These are phyloP conservation scores for Neodon shergylaensis DNA, from an alignment of 2,113 vertebrate species.

Conservation along the genomic window DNA sequence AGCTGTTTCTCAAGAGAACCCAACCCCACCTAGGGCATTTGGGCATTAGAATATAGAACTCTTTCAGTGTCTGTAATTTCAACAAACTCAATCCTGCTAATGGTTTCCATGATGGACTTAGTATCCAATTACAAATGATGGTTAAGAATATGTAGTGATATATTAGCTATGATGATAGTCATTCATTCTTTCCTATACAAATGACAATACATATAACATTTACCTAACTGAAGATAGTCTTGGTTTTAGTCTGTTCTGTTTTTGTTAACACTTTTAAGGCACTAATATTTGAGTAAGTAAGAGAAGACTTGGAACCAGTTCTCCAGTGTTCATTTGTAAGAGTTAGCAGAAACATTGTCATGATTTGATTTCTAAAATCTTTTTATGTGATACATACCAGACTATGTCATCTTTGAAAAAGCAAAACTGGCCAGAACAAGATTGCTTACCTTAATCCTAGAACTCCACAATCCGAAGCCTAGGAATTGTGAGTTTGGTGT, in stretches of 20 bases:
- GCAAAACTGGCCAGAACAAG: not conserved
- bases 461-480: not conserved
- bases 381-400: not conserved
- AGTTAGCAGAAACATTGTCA: not conserved
- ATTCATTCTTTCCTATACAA: not conserved
- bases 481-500: not conserved
- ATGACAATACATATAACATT: not conserved
- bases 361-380: not conserved
- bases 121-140: not conserved
- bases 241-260: not conserved
- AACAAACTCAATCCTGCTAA: not conserved
- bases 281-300: constrained; percentile 13
- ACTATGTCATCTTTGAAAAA: not conserved
- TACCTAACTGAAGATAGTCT: not conserved
- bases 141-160: not conserved
- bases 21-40: not conserved
- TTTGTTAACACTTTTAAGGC: not conserved
- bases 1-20: not conserved
- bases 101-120: not conserved
- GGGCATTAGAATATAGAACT: not conserved
- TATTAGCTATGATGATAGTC: not conserved
- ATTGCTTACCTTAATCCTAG: not conserved
- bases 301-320: not conserved
- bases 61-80: not conserved
- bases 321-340: not conserved